Conservation (phyloP, 1,140 invertebrate genomes). For the Capitella teleta region DNA sequence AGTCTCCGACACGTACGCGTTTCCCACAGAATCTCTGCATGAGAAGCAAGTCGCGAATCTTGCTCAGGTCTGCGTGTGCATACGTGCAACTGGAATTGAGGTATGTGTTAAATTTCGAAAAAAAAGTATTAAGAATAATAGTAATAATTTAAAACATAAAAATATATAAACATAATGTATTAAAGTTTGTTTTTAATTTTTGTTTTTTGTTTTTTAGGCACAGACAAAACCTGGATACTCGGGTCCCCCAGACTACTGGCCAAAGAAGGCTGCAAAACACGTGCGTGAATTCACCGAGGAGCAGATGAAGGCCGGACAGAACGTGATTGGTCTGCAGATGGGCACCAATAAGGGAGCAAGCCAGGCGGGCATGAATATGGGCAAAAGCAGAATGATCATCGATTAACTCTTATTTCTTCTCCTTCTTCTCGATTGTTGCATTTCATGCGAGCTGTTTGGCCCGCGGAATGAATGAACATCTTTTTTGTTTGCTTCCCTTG, state of each 20-base stretch:
- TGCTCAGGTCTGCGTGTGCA: conserved; percentile 12
- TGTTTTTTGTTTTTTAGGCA: no score
- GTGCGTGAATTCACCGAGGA: conserved; percentile 66
- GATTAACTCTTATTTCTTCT: no score
- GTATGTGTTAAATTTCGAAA: no score
- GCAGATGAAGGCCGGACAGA: conserved; percentile 75
- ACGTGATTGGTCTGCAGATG: conserved; percentile 82
- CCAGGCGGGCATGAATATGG: conserved; percentile 68
- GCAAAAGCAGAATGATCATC: conserved; percentile 49
- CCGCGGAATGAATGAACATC: no score
- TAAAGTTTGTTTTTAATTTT: no score
- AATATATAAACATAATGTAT: no score
- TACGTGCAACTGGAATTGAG: conserved; percentile 11
- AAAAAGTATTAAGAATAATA: no score
- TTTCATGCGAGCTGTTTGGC: no score
- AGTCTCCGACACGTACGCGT: conserved; percentile 9
- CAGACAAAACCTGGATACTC: not conserved
- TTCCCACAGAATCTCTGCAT: conserved; percentile 13
- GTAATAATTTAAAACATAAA: no score
- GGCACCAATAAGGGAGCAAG: conserved; percentile 15
- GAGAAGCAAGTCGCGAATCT: conserved; percentile 11
- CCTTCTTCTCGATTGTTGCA: no score
- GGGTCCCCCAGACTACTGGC: conserved; percentile 41
- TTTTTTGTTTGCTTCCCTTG: no score
- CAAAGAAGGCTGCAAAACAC: conserved; percentile 85